Evolutionary conservation across 92 coral and sea anemone species (phyloP).

Genomic region (Ricordea florida): DNA sequence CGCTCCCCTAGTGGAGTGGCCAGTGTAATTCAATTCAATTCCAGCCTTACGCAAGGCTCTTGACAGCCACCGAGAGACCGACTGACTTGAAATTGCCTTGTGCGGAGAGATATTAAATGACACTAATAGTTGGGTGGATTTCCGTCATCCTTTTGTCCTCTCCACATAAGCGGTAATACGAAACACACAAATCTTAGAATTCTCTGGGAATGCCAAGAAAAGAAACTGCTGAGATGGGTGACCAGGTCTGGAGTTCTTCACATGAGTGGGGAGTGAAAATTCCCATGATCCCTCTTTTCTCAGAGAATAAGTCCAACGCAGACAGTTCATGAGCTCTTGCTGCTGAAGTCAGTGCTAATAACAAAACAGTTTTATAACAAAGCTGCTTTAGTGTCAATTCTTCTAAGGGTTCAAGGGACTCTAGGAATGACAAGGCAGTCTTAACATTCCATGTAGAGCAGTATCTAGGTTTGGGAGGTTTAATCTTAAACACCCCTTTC

Average conservation of each 20-base stretch:
- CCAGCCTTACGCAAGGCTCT: conserved; percentile 32
- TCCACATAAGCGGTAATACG: conserved; percentile 1
- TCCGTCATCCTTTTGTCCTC: conserved; percentile 25
- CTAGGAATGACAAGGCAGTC: too few relatives aligned
- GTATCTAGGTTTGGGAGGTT: too few relatives aligned
- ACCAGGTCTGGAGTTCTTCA: conserved; percentile 53
- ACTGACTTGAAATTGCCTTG: conserved; percentile 24
- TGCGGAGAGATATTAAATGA: conserved; percentile 38
- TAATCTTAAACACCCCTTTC: too few relatives aligned
- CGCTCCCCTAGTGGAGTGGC: conserved; percentile 50
- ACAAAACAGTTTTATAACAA: too few relatives aligned
- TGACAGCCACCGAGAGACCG: conserved; percentile 47
- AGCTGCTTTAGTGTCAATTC: too few relatives aligned
- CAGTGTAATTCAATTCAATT: conserved; percentile 5
- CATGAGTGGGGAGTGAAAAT: conserved; percentile 37
- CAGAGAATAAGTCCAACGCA: not conserved
- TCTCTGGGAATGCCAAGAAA: conserved; percentile 23
- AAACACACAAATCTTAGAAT: conserved; percentile 38
- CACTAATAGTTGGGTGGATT: conserved; percentile 19
- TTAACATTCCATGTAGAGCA: too few relatives aligned
- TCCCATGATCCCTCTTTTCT: conserved; percentile 37
- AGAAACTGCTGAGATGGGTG: conserved; percentile 15
- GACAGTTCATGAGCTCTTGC: conserved; percentile 4
- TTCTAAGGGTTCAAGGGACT: too few relatives aligned
- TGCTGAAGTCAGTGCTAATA: conserved; percentile 1